These are phyloP conservation scores for Harpagoxenus sublaevis DNA, from an alignment of 2,888 invertebrate species.

Conservation along the genomic window DNA sequence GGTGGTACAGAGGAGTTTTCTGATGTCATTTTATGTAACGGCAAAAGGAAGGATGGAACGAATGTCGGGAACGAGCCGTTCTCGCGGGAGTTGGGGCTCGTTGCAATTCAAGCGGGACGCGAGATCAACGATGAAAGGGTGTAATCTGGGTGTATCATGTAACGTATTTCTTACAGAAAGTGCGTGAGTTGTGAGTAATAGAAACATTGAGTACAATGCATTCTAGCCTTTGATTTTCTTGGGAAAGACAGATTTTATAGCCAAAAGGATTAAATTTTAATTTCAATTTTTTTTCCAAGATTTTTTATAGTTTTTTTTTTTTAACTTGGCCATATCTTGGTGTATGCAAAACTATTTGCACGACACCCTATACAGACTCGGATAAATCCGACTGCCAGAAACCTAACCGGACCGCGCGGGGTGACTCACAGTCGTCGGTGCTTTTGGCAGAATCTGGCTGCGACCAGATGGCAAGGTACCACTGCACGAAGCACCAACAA, in stretches of 20 bases:
- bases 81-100: constrained; percentile 26
- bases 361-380: constrained; percentile 20
- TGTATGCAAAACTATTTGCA: neutral
- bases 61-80: constrained; percentile 14
- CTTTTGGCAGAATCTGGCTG: constrained; percentile 56
- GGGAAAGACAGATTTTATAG: neutral
- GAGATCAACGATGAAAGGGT: neutral
- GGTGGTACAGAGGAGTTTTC: constrained; percentile 29
- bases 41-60: constrained; percentile 15
- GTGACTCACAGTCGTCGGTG: constrained; percentile 65
- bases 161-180: neutral
- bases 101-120: constrained; percentile 14
- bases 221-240: neutral
- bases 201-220: neutral
- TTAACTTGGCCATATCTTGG: neutral
- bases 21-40: constrained; percentile 46
- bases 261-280: neutral
- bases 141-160: neutral
- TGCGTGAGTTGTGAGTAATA: neutral
- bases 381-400: constrained; percentile 61
- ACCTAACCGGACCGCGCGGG: constrained; percentile 31
- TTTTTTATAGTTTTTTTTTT: too few species aligned
- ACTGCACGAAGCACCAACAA: constrained; percentile 49
- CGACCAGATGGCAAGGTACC: constrained; percentile 51
- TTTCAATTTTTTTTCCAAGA: too few species aligned